Conservation (phyloP, 1,140 invertebrate species). For the Onthophagus taurus region DNA sequence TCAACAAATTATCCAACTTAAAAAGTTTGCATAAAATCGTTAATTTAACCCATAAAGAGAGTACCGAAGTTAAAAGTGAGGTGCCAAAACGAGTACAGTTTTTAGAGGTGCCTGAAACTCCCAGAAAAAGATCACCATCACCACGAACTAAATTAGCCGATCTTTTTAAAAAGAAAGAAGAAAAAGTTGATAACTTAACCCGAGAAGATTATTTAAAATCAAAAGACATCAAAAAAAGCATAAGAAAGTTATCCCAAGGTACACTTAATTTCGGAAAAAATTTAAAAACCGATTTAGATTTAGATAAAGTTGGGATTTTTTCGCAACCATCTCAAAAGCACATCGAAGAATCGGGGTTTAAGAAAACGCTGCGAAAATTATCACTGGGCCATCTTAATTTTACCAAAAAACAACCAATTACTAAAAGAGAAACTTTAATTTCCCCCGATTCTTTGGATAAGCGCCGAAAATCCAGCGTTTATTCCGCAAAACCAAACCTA, state of each 20-base stretch:
- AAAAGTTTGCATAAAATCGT: neutral
- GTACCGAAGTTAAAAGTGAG: constrained; percentile 8
- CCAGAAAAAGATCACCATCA: constrained; percentile 1
- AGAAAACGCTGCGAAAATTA: neutral
- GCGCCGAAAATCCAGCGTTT: constrained; percentile 1
- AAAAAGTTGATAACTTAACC: constrained; percentile 9
- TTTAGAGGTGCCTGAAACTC: neutral
- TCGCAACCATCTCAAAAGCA: neutral
- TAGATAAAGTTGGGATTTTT: too few relatives aligned
- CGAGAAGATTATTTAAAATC: neutral
- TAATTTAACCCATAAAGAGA: neutral
- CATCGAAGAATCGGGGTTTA: neutral
- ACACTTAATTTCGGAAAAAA: constrained; percentile 2
- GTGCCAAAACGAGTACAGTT: constrained; percentile 10
- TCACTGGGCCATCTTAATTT: too few relatives aligned
- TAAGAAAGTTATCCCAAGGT: constrained; percentile 4
- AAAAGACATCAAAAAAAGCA: constrained; percentile 7
- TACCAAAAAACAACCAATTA: too few relatives aligned
- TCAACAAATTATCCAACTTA: constrained; percentile 4
- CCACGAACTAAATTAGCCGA: constrained; percentile 6
- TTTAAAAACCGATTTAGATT: neutral
- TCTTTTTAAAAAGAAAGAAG: constrained; percentile 10
- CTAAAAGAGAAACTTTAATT: neutral
- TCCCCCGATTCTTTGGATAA: neutral
- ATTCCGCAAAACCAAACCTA: constrained; percentile 7